Evolutionary conservation across 2,797 vertebrate genomes (phyloP), one percentile per base, ranked within the genome.

Genomic region (Esox lucius): DNA sequence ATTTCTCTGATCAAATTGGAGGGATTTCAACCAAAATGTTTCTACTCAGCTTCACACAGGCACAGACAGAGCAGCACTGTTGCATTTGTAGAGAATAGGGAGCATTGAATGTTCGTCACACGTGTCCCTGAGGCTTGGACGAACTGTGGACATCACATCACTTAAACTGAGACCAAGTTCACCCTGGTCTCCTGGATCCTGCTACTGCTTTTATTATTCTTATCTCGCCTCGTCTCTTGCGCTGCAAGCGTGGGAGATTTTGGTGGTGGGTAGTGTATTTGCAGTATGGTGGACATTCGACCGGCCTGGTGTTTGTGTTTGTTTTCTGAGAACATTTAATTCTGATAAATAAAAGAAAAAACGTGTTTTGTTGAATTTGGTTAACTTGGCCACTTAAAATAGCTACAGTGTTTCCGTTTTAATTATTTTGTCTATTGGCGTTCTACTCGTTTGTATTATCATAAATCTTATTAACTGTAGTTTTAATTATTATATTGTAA

Each of bases 1-100:
- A 17, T 74, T 74, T 68, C 1, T 66, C 5, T 73, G 16, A 39
- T 12, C 35, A 61, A 49, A 31, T 61, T 24, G 11, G 61, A 72
- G 12, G 69, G 65, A 75, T 79, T 19, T 71, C 49, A 70, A 56
- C 26, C 65, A 61, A 56, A 1, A 49, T 28, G 59, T 33, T 70
- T 46, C 46, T 70, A 53, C 69, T 74, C 17, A 67, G 72, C 42
- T 28, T 68, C 22, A 48, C 49, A 70, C 87, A 88, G 22, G 56
- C 56, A 26, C 22, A 61, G 11, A 61, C 56, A 61, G 22, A 91
- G 85, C 80, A 84, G 85, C 86, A 86, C 88, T 90, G 86, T 91
- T 92, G 87, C 83, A 86, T 84, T 79, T 81, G 31, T 35, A 42
- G 74, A 73, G 81, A 78, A 82, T 59, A 81, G 79, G 78, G 71